Evolutionary conservation across 2,888 invertebrate species (phyloP).

Genomic region (Lepidochrysops patricia): DNA sequence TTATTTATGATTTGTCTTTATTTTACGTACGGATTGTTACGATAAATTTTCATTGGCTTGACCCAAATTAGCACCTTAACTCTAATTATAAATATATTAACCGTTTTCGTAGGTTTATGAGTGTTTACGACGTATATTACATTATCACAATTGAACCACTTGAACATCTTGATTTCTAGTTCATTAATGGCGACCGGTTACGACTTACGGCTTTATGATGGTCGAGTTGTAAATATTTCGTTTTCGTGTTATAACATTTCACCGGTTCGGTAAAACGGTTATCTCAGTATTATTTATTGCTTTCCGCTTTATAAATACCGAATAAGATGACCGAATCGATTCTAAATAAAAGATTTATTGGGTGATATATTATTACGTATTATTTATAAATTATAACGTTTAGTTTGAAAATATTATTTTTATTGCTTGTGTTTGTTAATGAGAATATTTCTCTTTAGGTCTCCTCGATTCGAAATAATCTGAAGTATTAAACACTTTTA

Average conservation of each 20-base stretch:
- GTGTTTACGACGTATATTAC: slow-evolving; percentile 32
- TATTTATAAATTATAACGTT: neutral
- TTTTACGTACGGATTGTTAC: slow-evolving; percentile 15
- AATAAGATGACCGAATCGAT: slow-evolving; percentile 10
- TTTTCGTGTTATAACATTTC: slow-evolving; percentile 25
- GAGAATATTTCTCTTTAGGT: neutral
- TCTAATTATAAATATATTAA: slow-evolving; percentile 6
- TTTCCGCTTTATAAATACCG: slow-evolving; percentile 19
- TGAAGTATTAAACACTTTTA: neutral
- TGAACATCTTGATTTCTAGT: slow-evolving; percentile 29
- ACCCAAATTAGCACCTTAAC: slow-evolving; percentile 44
- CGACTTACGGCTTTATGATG: slow-evolving; percentile 66
- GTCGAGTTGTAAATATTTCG: slow-evolving; percentile 44
- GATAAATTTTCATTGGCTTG: slow-evolving; percentile 15
- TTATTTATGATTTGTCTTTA: slow-evolving; percentile 31
- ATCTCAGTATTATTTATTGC: slow-evolving; percentile 26
- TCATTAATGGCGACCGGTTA: slow-evolving; percentile 46
- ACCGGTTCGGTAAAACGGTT: slow-evolving; percentile 31
- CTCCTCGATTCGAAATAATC: neutral
- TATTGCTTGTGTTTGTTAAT: slow-evolving; percentile 6
- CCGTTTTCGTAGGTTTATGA: slow-evolving; percentile 53
- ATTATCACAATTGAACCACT: slow-evolving; percentile 36
- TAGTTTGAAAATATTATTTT: slow-evolving; percentile 4
- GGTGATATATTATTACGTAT: slow-evolving; percentile 11
- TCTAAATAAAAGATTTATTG: slow-evolving; percentile 8